Base-by-base conservation (phyloP, 2,113 vertebrate genomes). In the Chlamydotis undulata region DNA sequence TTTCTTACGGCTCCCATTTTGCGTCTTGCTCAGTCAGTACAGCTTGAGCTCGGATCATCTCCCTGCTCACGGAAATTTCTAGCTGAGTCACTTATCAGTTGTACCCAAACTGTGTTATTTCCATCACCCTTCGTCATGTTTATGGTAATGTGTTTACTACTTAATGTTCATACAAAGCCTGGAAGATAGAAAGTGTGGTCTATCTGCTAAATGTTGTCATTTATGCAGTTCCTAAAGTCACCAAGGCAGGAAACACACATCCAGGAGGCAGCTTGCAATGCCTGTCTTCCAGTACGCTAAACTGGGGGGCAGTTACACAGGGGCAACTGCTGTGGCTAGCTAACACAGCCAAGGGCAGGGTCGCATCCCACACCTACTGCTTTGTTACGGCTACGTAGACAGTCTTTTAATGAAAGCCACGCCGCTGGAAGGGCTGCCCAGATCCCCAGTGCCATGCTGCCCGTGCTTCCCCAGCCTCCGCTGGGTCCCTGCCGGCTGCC, bases 321-420 rank as follows among this genome's bases (percentile, higher is more conserved):
- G 31, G 37, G 24, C 29, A 49, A 8, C 49, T 0, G 1, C 8
- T 0, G 1, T 23, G 52, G 33, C 35, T 25, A 18, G 14, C 10
- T 56, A 16, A 23, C 25, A 13, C 1, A 25, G 52, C 4, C 64
- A 37, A 55, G 67, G 28, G 18, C 12, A 55, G 28, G 57, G 49
- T 9, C 3, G 0, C 29, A 37, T 22, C 33, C 35, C n/a, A 8
- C 4, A 4, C 17, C 59, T 25, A 13, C 41, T 2, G 31, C 10
- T 29, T 67, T 67, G 24, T 23, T 10, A 12, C 3, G 12, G 43
- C 35, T 45, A 5, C 0, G 0, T 2, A 21, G 65, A 45, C 25
- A 37, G 39, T 7, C 31, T n/a, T 79, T 26, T 21, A 57, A 9
- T 2, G 18, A 47, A 82, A 90, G n/a, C n/a, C 25, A 6, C 4